Evolutionary conservation across 2,113 vertebrate species (phyloP).

Genomic region (Bubo blakistoni): DNA sequence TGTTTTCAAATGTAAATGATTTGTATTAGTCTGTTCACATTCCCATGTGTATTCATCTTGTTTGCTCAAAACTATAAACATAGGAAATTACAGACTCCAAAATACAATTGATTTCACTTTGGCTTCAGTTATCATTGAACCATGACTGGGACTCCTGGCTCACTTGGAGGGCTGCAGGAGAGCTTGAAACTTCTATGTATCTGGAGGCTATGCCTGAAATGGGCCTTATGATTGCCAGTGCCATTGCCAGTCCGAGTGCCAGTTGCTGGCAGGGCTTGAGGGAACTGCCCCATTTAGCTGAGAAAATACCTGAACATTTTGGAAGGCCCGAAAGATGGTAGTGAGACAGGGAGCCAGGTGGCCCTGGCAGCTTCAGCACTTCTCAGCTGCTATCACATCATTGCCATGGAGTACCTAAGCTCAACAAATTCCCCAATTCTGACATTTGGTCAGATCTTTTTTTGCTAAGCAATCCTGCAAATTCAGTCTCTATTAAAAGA

Average conservation of each 20-base stretch:
- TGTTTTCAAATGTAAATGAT: not conserved
- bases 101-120: not conserved
- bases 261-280: not conserved
- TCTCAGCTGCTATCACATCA: not conserved
- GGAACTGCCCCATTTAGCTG: not conserved
- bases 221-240: not conserved
- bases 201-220: not conserved
- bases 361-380: not conserved
- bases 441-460: not conserved
- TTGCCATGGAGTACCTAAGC: not conserved
- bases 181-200: not conserved
- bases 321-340: not conserved
- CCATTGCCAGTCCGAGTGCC: not conserved
- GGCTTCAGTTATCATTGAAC: not conserved
- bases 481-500: not conserved
- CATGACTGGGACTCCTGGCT: not conserved
- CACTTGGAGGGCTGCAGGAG: not conserved
- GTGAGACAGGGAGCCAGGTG: not conserved
- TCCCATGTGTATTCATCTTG: not conserved
- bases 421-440: not conserved
- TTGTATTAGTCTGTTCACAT: not conserved
- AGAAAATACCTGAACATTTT: not conserved
- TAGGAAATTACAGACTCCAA: not conserved
- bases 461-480: not conserved
- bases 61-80: constrained; percentile 8